Percentiles rank a stretch among this genome's conserved stretches.
Conservation (phyloP, 2,888 invertebrate genomes). For the Drosophila borborema region DNA sequence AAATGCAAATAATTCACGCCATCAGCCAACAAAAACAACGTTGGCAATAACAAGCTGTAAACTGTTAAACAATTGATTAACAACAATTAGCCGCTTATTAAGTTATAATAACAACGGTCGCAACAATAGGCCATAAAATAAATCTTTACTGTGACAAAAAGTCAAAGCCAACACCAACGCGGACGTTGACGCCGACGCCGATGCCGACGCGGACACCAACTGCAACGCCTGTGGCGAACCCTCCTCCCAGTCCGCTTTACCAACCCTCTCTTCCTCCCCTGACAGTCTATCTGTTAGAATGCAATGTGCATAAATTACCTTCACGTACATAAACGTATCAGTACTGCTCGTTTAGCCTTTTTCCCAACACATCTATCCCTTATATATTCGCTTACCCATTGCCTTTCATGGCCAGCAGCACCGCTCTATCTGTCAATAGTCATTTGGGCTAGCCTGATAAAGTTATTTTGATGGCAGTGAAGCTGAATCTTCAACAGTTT, state of each 20-base stretch:
- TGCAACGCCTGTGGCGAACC: constrained; percentile 2
- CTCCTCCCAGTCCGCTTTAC: constrained; percentile 25
- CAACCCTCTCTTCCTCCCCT: constrained; percentile 1
- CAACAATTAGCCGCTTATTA: constrained; percentile 83
- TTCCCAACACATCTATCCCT: not conserved
- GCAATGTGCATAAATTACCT: constrained; percentile 68
- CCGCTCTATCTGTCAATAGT: not conserved
- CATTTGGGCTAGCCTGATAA: not conserved
- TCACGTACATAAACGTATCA: constrained; percentile 7
- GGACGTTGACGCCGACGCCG: not conserved
- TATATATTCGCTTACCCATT: not conserved
- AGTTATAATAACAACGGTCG: constrained; percentile 73
- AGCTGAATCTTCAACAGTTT: not conserved
- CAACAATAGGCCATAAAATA: constrained; percentile 59
- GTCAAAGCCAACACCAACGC: constrained; percentile 31
- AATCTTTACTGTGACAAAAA: constrained; percentile 56
- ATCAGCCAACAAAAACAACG: constrained; percentile 37
- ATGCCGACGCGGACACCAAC: constrained; percentile 7
- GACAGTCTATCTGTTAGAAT: constrained; percentile 62
- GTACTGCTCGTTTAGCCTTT: not conserved
- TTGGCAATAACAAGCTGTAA: constrained; percentile 67
- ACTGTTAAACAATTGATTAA: constrained; percentile 84
- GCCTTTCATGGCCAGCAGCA: not conserved
- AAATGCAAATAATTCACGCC: constrained; percentile 71
- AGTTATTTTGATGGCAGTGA: too few species aligned